Base-by-base conservation (phyloP, 2,797 vertebrate species). In the Steatocranus sp. region DNA sequence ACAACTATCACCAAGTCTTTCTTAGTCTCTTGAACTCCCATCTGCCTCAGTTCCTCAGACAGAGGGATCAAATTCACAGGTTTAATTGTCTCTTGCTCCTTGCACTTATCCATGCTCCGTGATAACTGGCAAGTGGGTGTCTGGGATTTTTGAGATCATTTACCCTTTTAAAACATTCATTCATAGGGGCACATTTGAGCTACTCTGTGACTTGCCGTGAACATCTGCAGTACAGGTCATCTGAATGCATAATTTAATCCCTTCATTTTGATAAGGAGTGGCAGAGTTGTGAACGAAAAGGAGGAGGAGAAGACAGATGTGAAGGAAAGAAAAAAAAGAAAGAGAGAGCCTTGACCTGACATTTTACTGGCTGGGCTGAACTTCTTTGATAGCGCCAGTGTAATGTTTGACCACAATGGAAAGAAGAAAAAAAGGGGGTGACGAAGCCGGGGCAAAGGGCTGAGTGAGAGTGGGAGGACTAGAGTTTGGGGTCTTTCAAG, bases 171-270 rank as follows among this genome's bases (percentile, higher is more conserved):
- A 88, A 87, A 82, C 75, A 89, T 87, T 87, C 34, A 89, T 88
- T 90, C 80, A 81, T n/a, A 50, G 53, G 79, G 75, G 30, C 74
- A 61, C 30, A 38, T 83, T 79, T 86, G 85, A 90, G 84, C 79
- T 76, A 74, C 81, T 89, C 63, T 5, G 25, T 86, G 74, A 84
- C 88, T 89, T 87, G 79, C 74, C 32, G 38, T 76, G 73, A 78
- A 88, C 80, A 88, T 84, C 68, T 2, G 74, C 75, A 84, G 86
- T 78, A 58, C 54, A 83, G 79, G 86, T 87, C 27, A 32, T 76
- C 81, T 48, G 77, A 85, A 90, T 91, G 76, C 89, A 91, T 89
- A 68, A 91, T 92, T 88, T 90, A 92, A 92, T 92, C 87, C 87
- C 38, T 66, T 76, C 18, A 51, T 89, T 88, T 85, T 84, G 85